Evolutionary conservation across 2,113 vertebrate genomes (phyloP), one percentile per base, ranked within the genome.

Genomic region (Plecturocebus donacophilus): DNA sequence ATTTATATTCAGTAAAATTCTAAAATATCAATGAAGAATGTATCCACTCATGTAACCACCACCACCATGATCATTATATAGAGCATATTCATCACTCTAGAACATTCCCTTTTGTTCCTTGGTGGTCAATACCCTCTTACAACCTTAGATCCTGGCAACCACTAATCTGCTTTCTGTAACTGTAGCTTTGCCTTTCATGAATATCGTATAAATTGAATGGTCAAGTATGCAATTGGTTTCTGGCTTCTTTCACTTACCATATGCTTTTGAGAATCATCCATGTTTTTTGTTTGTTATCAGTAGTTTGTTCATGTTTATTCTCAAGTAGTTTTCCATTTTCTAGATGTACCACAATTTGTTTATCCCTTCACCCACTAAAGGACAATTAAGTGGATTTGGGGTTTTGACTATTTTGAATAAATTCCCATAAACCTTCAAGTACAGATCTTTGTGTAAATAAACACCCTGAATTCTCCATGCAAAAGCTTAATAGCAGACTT

Each of bases 231-330:
- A 58, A 17, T 56, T 21, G 70, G 16, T 56, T 9, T 79, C 80
- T 71, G 49, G 38, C 1, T 94, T 87, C 42, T 71, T 87, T 94
- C 35, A 35, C 19, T 19, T 58, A 79, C 71, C 27, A 84, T 64
- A 79, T 87, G 32, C 32, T 58, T 96, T 77, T n/a, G 70, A 94
- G 35, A 84, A 73, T 84, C 30, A 96, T 64, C 14, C 2, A 80
- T 66, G 66, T 4, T 64, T 42, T 9, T 58, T 85, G 77, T 52
- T 14, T 75, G 0, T 93, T 82, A 87, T 82, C 35, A 76, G 11
- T 81, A 13, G 21, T 61, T 79, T 95, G 35, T 21, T 97, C 42
- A 68, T 75, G 58, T 97, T 90, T 92, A 76, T 94, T 75, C 47
- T 45, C 35, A 47, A 84, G 23, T 90, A 75, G 13, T 93, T 93